phyloP scores from a whole-genome alignment of 1,140 invertebrate genomes.

The Ganaspis sp. region DNA sequence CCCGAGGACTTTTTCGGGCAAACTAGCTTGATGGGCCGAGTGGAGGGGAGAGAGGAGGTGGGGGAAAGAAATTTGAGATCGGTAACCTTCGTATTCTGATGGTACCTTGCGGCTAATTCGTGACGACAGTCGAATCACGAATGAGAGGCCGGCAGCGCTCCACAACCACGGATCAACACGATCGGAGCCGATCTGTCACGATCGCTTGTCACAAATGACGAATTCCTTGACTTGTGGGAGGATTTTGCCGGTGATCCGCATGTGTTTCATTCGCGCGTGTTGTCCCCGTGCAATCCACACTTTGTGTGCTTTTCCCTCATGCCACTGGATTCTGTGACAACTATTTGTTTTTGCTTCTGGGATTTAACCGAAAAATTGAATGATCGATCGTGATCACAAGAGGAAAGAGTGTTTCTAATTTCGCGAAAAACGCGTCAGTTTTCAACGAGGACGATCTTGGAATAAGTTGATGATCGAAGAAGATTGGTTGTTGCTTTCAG shows the following conservation, averaged over 20 bases:
- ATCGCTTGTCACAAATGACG: constrained; percentile 15
- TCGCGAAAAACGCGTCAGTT: too few relatives aligned
- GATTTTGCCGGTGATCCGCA: constrained; percentile 19
- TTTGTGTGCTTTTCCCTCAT: background rate
- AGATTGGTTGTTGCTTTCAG: too few relatives aligned
- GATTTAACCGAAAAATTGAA: background rate
- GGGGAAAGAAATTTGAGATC: constrained; percentile 1
- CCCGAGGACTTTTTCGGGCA: background rate
- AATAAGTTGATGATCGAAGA: too few relatives aligned
- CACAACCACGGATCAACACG: constrained; percentile 8
- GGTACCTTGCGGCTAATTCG: constrained; percentile 24
- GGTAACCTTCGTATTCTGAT: constrained; percentile 15
- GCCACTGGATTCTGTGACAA: background rate
- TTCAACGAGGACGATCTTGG: too few relatives aligned
- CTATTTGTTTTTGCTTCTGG: background rate
- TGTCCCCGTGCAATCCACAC: constrained; percentile 8
- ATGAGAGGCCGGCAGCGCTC: background rate
- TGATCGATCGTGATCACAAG: too few relatives aligned
- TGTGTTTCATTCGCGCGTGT: constrained; percentile 28
- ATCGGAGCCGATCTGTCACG: constrained; percentile 28
- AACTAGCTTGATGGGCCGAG: too few relatives aligned
- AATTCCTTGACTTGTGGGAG: constrained; percentile 2
- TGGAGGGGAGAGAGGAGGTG: background rate
- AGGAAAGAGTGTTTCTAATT: too few relatives aligned
- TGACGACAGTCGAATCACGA: constrained; percentile 18